phyloP scores from a whole-genome alignment of 92 coral and sea anemone genomes.

The Umimayanthus chanpuru region DNA sequence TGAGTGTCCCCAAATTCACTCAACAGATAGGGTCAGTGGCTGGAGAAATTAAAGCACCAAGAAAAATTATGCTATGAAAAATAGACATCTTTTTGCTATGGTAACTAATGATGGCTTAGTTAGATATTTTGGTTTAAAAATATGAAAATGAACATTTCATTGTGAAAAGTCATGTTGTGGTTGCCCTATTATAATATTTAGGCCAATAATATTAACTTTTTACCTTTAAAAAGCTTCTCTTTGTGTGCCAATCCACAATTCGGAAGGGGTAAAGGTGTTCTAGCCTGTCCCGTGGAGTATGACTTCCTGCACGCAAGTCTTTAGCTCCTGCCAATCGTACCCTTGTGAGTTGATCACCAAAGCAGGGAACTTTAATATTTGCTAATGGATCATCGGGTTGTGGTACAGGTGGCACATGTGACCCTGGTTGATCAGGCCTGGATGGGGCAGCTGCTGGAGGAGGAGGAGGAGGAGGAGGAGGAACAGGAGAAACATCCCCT shows the following conservation, averaged over 20 bases:
- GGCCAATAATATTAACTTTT: too few relatives aligned
- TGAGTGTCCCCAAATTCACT: too few relatives aligned
- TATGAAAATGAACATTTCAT: too few relatives aligned
- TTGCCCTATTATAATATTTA: too few relatives aligned
- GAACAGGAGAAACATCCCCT: constrained; percentile 33
- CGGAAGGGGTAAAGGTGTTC: constrained; percentile 66
- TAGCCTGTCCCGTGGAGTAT: constrained; percentile 54
- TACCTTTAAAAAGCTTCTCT: constrained; percentile 67
- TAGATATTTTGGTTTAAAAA: too few relatives aligned
- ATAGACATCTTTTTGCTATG: too few relatives aligned
- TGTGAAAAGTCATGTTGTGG: too few relatives aligned
- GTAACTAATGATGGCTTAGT: too few relatives aligned
- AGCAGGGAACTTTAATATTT: constrained; percentile 48
- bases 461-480: constrained; percentile 39
- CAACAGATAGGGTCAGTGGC: too few relatives aligned
- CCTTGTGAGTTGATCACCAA: constrained; percentile 51
- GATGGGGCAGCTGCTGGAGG: constrained; percentile 48
- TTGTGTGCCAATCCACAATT: constrained; percentile 66
- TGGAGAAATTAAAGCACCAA: too few relatives aligned
- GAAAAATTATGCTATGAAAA: too few relatives aligned
- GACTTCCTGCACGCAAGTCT: constrained; percentile 55
- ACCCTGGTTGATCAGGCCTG: constrained; percentile 41
- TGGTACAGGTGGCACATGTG: constrained; percentile 41
- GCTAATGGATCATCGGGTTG: constrained; percentile 45
- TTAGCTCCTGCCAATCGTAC: constrained; percentile 70